Evolutionary conservation across 2,113 vertebrate genomes (phyloP), one percentile per base, ranked within the genome.

Genomic region (Bettongia penicillata): DNA sequence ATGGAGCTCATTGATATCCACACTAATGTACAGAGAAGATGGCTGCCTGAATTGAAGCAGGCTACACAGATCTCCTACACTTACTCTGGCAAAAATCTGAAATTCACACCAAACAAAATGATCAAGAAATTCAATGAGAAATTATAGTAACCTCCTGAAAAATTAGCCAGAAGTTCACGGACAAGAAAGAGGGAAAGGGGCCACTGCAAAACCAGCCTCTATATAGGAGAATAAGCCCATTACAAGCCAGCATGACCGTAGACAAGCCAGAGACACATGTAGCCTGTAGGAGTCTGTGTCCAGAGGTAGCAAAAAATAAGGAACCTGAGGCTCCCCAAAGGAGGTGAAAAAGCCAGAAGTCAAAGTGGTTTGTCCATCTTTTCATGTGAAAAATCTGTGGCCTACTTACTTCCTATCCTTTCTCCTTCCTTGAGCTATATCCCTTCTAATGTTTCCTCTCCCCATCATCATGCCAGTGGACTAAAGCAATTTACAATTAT

Each of bases 401-500:
- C 31, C 22, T 91, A 52, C 3, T 10, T 26, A 26, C 93, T 51
- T 50, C 31, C 92, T 51, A 57, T 23, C 91, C 92, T 31, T 93
- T 12, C 28, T 53, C 24, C 57, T 89, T n/a, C 84, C 22, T 53
- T 0, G 61, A 90, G 61, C 22, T 91, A 47, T 68, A 61, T 84
- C 8, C 4, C 53, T 90, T 89, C 51, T 94, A n/a, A 50, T 90
- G 52, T 94, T 28, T 93, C 19, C 48, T 95, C 1, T 51, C 5
- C 31, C 91, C 51, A 55, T 55, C 16, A 48, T 61, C 10, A 53
- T 3, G 31, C 89, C 52, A 90, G 91, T 48, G 51, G 92, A 93
- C 31, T 95, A 48, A 24, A 55, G 31, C 61, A 51, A 48, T 93
- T 95, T 92, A 93, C 10, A 77, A 31, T 48, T 91, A 68, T 91